Conservation (phyloP, 2,797 vertebrate species). For the Phylloscopus collybita region DNA sequence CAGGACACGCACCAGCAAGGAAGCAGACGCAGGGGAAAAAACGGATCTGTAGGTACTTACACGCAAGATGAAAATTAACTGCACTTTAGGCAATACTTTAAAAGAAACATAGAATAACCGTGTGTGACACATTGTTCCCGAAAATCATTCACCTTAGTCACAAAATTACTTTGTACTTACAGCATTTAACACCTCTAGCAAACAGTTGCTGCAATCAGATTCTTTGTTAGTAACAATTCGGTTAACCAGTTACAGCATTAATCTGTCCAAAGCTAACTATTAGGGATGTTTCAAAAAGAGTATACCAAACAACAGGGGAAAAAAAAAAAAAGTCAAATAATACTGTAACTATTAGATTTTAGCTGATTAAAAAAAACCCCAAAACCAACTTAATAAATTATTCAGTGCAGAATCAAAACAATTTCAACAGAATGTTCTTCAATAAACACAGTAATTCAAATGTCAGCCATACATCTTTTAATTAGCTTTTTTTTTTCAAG, state of each 20-base stretch:
- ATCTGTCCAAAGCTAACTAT: not conserved
- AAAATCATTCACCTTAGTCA: not conserved
- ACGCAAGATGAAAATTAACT: constrained; percentile 20
- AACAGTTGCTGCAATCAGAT: not conserved
- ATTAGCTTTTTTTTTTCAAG: not conserved
- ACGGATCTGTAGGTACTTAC: not conserved
- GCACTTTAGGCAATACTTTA: constrained; percentile 29
- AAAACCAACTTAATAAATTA: not conserved
- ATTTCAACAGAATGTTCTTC: not conserved
- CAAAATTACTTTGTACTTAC: not conserved
- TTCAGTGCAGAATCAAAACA: not conserved
- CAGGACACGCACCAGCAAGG: not conserved
- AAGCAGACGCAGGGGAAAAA: not conserved
- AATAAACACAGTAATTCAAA: not conserved
- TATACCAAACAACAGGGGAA: not conserved
- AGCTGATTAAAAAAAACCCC: not conserved
- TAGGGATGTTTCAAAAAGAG: not conserved
- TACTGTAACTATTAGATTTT: not conserved
- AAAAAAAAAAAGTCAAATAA: not conserved
- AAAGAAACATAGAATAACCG: constrained; percentile 41
- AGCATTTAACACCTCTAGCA: constrained; percentile 18
- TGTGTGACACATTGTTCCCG: not conserved
- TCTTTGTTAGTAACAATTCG: not conserved
- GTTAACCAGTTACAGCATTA: constrained; percentile 2
- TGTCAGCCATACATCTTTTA: not conserved